Base-by-base conservation (phyloP, 2,797 vertebrate species). In the Xerus rutilus region DNA sequence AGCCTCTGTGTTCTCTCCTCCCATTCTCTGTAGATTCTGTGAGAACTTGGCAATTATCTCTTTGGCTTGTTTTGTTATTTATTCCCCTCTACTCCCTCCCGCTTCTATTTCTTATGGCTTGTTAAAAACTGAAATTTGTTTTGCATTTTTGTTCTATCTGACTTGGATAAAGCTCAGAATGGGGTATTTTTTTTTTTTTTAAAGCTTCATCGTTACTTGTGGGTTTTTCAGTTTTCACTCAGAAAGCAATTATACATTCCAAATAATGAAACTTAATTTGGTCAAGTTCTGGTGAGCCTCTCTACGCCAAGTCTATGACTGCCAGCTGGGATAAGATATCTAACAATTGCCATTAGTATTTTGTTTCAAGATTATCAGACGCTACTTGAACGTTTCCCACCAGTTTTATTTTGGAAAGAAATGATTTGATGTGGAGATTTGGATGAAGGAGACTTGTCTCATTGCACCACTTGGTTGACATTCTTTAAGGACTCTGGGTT, bases 11-110 rank as follows among this genome's bases (percentile, higher is more conserved):
- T 62, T 85, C 86, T 88, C 76, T 92, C 83, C 88, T 84, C 96
- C 87, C 25, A 14, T 85, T 92, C 86, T 59, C 91, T 86, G 86
- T 73, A 84, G 83, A 76, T 84, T 91, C 94, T 90, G 91, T 96
- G 97, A 86, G 93, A 96, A 94, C 86, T 95, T 96, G 95, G 90
- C 92, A 90, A 43, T 93, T 94, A 76, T 69, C 72, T 97, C 87
- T 70, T 74, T n/a, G 32, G 69, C 74, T 89, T 30, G 0, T 95
- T 86, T 93, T 70, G 49, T 86, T 74, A 23, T 49, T 78, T 70
- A 57, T 30, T 35, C 14, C 23, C 15, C 12, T 4, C 39, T 18
- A 14, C 3, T 4, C 23, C 73, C 39, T n/a, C 43, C 13, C 47
- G 5, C 2, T 90, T 93, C 79, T 87, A 64, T 86, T 86, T 81